Base-by-base conservation (phyloP, 2,797 vertebrate species). In the Austrolebias charrua region DNA sequence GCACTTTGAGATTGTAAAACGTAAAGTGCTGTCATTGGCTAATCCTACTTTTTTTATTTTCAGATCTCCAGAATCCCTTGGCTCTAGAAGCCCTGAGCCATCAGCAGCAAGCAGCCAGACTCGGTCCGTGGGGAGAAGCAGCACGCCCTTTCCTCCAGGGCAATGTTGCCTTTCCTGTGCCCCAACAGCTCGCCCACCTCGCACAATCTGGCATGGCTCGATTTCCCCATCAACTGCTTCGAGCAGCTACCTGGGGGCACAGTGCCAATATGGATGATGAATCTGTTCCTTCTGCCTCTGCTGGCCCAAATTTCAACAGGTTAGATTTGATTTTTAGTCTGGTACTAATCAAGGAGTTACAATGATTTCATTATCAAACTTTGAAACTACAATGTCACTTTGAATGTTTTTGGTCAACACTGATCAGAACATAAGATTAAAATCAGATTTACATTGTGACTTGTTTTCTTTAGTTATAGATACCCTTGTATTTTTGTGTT, bases 121-220 rank as follows among this genome's bases (percentile, higher is more conserved):
- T 97, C 74, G 94, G 97, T 75, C 97, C 96, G 82, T 98, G 97
- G 97, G 94, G 89, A 6, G 98, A 99, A 60, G 94, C 95, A 35
- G 93, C 95, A 9, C 92, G 93, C 15, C 93, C 96, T 71, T 98
- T 92, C 82, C 91, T 98, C 75, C 96, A 95, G 82, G 93, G 95
- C 54, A 80, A 90, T 46, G 89, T 96, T 50, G 88, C 96, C 19
- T 96, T 95, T 87, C 92, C 96, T 40, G 89, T 96, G 85, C 94
- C 93, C 55, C 96, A 93, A 75, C 96, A 95, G 83, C 94, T 98
- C 64, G 92, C 94, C 62, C 95, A 95, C 79, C 93, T 98, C 58
- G 88, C 95, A 80, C 97, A 96, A 88, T 94, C 95, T 0, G 90
- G 94, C 71, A 81, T 95, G 59, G 92, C 94, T 71, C 92, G 96